Conservation (phyloP, 2,113 vertebrate genomes). For the Sebastes schlegelii region DNA sequence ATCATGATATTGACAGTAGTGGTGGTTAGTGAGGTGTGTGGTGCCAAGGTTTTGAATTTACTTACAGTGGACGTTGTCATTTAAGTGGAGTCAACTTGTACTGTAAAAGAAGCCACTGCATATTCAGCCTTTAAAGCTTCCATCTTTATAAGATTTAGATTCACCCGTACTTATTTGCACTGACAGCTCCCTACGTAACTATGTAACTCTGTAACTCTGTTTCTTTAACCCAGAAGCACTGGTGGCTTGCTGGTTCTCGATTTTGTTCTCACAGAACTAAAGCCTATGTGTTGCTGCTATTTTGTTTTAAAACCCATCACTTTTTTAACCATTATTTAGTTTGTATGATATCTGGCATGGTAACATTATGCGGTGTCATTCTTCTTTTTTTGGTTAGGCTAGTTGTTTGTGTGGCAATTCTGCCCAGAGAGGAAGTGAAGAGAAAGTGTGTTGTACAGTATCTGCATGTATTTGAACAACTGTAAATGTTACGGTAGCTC, state of each 20-base stretch:
- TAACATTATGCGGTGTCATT: constrained; percentile 50
- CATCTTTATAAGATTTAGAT: constrained; percentile 58
- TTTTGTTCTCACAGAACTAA: constrained; percentile 81
- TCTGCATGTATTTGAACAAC: constrained; percentile 78
- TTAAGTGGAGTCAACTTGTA: constrained; percentile 50
- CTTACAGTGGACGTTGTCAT: constrained; percentile 40
- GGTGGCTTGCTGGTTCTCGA: constrained; percentile 84
- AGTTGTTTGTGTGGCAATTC: constrained; percentile 42
- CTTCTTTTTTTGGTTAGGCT: constrained; percentile 27
- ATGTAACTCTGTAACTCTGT: constrained; percentile 78
- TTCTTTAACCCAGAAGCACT: constrained; percentile 82
- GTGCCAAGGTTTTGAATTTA: constrained; percentile 65
- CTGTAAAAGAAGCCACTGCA: constrained; percentile 55
- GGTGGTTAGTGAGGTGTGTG: constrained; percentile 51
- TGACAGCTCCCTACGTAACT: constrained; percentile 74
- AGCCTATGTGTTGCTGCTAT: constrained; percentile 86
- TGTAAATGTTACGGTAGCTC: constrained; percentile 79
- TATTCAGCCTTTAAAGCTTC: constrained; percentile 66
- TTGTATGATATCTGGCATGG: constrained; percentile 59
- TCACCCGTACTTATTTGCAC: constrained; percentile 84
- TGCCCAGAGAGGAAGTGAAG: constrained; percentile 67
- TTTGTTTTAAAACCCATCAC: constrained; percentile 56
- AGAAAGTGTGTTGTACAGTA: constrained; percentile 67
- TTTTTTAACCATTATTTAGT: constrained; percentile 60
- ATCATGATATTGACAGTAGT: constrained; percentile 40